These are phyloP conservation scores for Anarhynchus alexandrinus DNA, from an alignment of 2,113 vertebrate species.

Conservation along the genomic window DNA sequence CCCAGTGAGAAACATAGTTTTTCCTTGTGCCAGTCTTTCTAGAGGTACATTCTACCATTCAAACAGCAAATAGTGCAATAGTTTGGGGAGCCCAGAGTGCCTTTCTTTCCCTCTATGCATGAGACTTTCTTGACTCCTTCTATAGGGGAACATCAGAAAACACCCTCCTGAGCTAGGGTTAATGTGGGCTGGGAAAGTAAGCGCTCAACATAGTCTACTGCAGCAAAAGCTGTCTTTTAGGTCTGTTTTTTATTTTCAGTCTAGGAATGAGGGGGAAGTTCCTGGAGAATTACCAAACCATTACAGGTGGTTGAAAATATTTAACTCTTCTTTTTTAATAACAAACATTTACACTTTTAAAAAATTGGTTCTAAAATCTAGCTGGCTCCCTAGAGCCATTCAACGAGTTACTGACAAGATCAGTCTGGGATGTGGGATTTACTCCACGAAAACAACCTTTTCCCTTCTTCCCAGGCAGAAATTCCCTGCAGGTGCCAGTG, in stretches of 20 bases:
- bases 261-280: not conserved
- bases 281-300: conserved; percentile 6
- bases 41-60: not conserved
- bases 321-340: conserved; percentile 17
- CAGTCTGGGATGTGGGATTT: not conserved
- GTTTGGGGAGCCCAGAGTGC: not conserved
- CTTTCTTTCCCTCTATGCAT: not conserved
- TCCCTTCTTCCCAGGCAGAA: not conserved
- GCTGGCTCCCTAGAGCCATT: not conserved
- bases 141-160: not conserved
- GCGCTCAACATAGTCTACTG: not conserved
- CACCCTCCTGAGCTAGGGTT: not conserved
- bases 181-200: not conserved
- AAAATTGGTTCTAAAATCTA: not conserved
- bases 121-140: not conserved
- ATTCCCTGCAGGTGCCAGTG: not conserved
- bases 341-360: not conserved
- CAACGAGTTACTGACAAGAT: not conserved
- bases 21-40: not conserved
- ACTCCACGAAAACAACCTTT: not conserved
- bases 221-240: not conserved
- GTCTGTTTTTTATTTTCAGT: not conserved
- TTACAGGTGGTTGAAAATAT: conserved; percentile 52
- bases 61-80: not conserved
- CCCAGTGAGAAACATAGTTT: not conserved